Evolutionary conservation across 2,113 vertebrate genomes (phyloP).

Genomic region (Malaclemys terrapin): DNA sequence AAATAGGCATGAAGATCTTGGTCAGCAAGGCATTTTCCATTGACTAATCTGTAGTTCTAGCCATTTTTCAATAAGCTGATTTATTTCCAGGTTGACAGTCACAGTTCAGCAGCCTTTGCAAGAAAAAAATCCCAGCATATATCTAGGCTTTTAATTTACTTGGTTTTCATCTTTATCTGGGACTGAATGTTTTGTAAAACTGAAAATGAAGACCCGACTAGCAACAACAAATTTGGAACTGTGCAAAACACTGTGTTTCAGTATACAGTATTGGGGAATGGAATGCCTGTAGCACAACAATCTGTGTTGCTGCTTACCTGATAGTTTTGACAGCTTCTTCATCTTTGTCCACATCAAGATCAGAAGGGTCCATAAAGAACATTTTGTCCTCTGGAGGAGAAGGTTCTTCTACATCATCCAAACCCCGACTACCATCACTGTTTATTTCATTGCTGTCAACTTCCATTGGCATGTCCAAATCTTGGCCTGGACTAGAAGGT

Average conservation of each 20-base stretch:
- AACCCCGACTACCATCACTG: conserved; percentile 85
- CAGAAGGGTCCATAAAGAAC: conserved; percentile 92
- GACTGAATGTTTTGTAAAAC: not conserved
- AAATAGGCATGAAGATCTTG: not conserved
- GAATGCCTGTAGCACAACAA: not conserved
- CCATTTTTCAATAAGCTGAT: not conserved
- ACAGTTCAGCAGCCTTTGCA: not conserved
- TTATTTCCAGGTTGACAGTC: not conserved
- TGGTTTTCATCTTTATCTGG: not conserved
- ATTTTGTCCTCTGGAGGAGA: conserved; percentile 97
- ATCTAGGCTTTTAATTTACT: not conserved
- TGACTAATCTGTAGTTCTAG: not conserved
- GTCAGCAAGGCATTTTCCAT: not conserved
- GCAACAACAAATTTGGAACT: not conserved
- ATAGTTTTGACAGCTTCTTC: conserved; percentile 94
- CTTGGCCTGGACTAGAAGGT: conserved; percentile 91
- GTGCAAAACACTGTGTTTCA: not conserved
- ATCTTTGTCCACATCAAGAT: conserved; percentile 92
- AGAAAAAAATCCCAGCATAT: not conserved
- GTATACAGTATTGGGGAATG: not conserved
- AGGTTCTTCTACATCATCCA: conserved; percentile 92
- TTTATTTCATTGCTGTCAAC: conserved; percentile 92
- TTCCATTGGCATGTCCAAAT: conserved; percentile 96
- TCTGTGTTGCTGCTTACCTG: conserved; percentile 79
- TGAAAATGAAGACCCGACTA: accelerated